Percentiles rank a stretch among this genome's conserved stretches.
Evolutionary conservation across 1,140 invertebrate species (phyloP).

Genomic region (Tenebrio molitor): DNA sequence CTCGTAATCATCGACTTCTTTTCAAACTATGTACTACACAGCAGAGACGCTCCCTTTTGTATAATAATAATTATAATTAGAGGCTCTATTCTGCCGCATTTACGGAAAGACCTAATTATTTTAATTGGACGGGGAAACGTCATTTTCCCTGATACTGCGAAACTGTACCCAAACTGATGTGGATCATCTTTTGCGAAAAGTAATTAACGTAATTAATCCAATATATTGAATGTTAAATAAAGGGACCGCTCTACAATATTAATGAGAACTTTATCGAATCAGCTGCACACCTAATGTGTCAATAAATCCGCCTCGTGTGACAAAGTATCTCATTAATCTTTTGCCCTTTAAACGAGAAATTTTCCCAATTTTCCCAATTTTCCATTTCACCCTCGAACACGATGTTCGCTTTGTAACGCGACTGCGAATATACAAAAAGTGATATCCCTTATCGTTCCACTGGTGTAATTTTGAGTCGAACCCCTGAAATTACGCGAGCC

Average conservation of each 20-base stretch:
- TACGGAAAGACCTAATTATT: conserved; percentile 1
- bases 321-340: conserved; percentile 36
- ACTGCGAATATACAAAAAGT: conserved; percentile 2
- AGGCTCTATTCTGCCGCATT: neutral
- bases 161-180: conserved; percentile 11
- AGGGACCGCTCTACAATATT: conserved; percentile 9
- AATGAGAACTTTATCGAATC: conserved; percentile 36
- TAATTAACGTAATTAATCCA: conserved; percentile 24
- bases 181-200: conserved; percentile 7
- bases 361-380: conserved; percentile 16
- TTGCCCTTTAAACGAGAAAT: conserved; percentile 19
- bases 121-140: neutral
- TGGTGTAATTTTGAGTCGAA: neutral
- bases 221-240: conserved; percentile 29
- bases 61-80: neutral
- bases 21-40: neutral
- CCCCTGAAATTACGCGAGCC: conserved; percentile 3
- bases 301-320: conserved; percentile 26
- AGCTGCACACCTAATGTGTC: conserved; percentile 33
- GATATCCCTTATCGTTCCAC: conserved; percentile 7
- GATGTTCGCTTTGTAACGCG: conserved; percentile 17
- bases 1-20: no score
- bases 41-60: neutral
- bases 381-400: conserved; percentile 9
- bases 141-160: neutral